Evolutionary conservation across 2,888 invertebrate genomes (phyloP), one percentile per base, ranked within the genome.

Genomic region (Lithophane ornitopus): DNA sequence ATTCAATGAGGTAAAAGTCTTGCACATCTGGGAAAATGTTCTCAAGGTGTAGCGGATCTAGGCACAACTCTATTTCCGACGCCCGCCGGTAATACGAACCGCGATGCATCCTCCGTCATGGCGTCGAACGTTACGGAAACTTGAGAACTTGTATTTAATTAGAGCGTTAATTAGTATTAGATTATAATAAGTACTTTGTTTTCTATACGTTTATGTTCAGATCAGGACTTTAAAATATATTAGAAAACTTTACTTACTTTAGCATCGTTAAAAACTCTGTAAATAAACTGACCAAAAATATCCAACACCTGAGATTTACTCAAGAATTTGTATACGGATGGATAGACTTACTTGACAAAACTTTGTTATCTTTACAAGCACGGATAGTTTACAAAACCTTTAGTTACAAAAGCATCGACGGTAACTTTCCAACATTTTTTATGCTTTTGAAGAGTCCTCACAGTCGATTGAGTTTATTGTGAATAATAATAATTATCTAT

Each of bases 401-500:
- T 8, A 16, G 3, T 1, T 52, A 80, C 76, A 70, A 76, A 59
- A 16, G 61, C 67, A 22, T 8, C 56, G 49, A 3, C 56, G 16
- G 59, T 8, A 54, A 67, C 19, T 68, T 80, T 46, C 41, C 26
- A 44, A 70, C 58, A 70, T 34, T 70, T 65, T 75, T 76, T 61
- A 39, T 52, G 14, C 69, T 79, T 44, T 52, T 61, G 39, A 65
- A 69, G 46, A 67, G 49, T 52, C 46, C 3, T 80, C 49, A 58
- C 80, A 71, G 54, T 80, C 56, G 75, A 61, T 52, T 61, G 59
- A 59, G 22, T 70, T 69, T 71, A 75, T 71, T 82, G 67, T 82
- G 80, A 71, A 84, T 79, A 83, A 66, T 34, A 84, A 58, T 76
- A n/a, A n/a, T n/a, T n/a, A 69, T 80, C 41, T n/a, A 44, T 82